These are phyloP conservation scores for Pollenia amentaria DNA, from an alignment of 2,888 invertebrate species.

Conservation along the genomic window DNA sequence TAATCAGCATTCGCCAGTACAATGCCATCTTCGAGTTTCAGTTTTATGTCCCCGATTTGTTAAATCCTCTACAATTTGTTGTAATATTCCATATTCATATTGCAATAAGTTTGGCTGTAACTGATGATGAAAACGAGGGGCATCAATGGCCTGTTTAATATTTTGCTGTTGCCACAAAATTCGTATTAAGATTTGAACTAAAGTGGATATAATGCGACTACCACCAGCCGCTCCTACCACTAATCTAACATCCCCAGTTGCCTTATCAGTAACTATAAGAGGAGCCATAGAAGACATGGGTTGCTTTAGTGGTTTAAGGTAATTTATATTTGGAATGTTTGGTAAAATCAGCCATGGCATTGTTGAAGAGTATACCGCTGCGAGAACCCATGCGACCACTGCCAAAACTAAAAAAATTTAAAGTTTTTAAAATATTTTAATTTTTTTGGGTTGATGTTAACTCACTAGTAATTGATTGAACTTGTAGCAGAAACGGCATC, in stretches of 20 bases:
- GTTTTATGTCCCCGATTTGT: conserved; percentile 89
- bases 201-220: conserved; percentile 93
- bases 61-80: conserved; percentile 87
- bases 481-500: conserved; percentile 97
- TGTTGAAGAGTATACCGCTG: conserved; percentile 97
- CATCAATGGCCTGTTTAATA: conserved; percentile 90
- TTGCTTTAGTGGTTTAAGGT: conserved; percentile 90
- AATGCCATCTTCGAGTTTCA: conserved; percentile 85
- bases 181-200: conserved; percentile 87
- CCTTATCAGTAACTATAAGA: conserved; percentile 88
- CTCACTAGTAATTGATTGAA: conserved; percentile 92
- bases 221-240: conserved; percentile 96
- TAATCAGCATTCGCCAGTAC: conserved; percentile 92
- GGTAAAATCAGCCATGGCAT: conserved; percentile 98
- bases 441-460: conserved; percentile 54
- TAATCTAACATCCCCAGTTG: conserved; percentile 86
- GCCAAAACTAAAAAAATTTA: conserved; percentile 89
- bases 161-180: conserved; percentile 88
- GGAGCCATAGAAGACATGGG: conserved; percentile 97
- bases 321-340: conserved; percentile 91
- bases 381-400: conserved; percentile 90
- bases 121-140: conserved; percentile 94
- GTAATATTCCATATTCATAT: conserved; percentile 87
- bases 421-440: not conserved
- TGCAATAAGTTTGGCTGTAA: conserved; percentile 90